A percentile compares a stretch with the other conserved stretches of the same genome.
These are phyloP conservation scores for Palythoa grandis DNA, from an alignment of 92 coral and sea anemone genomes.

Conservation along the genomic window DNA sequence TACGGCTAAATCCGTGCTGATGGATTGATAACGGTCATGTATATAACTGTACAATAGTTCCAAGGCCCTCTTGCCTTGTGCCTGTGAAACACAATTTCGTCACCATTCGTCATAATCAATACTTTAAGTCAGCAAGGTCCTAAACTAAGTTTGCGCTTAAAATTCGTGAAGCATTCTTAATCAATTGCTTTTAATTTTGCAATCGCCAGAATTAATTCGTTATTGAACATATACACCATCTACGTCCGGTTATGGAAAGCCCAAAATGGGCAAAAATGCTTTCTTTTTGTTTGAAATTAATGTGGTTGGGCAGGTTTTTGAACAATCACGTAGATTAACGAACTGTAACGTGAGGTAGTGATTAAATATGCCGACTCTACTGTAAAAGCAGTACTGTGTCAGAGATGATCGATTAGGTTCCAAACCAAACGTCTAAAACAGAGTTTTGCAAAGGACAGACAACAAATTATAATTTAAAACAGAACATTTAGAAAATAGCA, in stretches of 20 bases:
- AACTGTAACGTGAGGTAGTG: constrained; percentile 22
- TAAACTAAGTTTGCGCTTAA: background rate
- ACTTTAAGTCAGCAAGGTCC: constrained; percentile 22
- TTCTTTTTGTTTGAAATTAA: background rate
- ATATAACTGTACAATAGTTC: background rate
- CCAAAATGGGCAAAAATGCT: background rate
- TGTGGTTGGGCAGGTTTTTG: background rate
- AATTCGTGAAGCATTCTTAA: background rate
- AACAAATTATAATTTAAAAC: constrained; percentile 20
- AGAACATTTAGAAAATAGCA: constrained; percentile 8
- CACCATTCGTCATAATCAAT: constrained; percentile 23
- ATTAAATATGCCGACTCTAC: constrained; percentile 13
- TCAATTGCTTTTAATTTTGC: background rate
- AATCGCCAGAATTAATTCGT: background rate
- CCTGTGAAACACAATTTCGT: constrained; percentile 33
- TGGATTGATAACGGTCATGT: constrained; percentile 36
- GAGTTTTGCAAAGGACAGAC: constrained; percentile 39
- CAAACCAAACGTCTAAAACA: constrained; percentile 60
- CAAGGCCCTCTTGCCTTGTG: constrained; percentile 4
- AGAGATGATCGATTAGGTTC: constrained; percentile 68
- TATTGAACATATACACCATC: background rate
- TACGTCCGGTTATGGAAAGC: background rate
- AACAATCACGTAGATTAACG: constrained; percentile 36
- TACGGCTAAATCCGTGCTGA: constrained; percentile 31
- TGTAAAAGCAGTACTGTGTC: constrained; percentile 37